Percentiles rank a stretch among this genome's conserved stretches.
Conservation (phyloP, 1,140 invertebrate genomes). For the Pristionchus pacificus region DNA sequence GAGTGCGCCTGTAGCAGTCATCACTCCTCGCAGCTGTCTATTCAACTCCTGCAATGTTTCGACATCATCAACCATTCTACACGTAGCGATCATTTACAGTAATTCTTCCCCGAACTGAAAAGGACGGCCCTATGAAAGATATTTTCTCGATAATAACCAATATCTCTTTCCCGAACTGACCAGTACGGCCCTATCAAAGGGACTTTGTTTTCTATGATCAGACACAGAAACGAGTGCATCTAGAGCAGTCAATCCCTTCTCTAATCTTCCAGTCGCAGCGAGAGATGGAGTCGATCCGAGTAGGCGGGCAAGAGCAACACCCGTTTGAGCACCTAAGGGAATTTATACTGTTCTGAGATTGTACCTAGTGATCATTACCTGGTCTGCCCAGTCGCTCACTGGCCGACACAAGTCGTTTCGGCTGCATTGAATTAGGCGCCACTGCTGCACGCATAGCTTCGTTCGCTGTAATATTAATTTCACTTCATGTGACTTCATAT, state of each 20-base stretch:
- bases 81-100: no score
- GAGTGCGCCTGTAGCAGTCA: conserved; percentile 88
- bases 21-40: conserved; percentile 80
- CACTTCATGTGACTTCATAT: no score
- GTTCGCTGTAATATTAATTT: not conserved
- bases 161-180: no score
- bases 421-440: not conserved
- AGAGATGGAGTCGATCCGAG: conserved; percentile 41
- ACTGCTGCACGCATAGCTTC: not conserved
- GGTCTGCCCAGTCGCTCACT: conserved; percentile 28
- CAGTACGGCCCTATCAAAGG: conserved; percentile 44
- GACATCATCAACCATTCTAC: no score
- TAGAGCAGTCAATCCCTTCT: conserved; percentile 41
- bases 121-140: no score
- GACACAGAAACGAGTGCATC: conserved; percentile 37
- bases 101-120: no score
- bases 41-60: conserved; percentile 81
- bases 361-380: not conserved
- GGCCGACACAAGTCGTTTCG: not conserved
- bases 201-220: conserved; percentile 23
- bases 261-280: conserved; percentile 39
- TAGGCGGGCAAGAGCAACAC: conserved; percentile 46
- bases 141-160: no score
- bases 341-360: not conserved
- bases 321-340: conserved; percentile 40